Percentiles rank a stretch among this genome's conserved stretches.
phyloP scores from a whole-genome alignment of 2,113 vertebrate species.

The Gopherus evgoodei region DNA sequence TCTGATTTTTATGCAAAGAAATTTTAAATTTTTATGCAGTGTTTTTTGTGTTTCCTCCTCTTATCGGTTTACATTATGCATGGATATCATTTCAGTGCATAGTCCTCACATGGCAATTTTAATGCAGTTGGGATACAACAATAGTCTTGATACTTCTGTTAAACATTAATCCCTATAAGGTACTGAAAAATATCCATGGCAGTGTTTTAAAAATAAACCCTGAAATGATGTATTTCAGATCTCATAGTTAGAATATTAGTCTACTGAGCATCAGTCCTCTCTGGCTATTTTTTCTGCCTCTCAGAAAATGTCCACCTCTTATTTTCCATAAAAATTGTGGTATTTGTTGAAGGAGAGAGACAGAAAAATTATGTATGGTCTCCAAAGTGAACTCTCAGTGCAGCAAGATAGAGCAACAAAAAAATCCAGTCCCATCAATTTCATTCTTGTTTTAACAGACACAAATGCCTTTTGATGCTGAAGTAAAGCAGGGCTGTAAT shows the following conservation, averaged over 20 bases:
- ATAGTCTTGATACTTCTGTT: neutral
- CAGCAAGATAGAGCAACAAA: conserved; percentile 15
- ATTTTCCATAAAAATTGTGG: conserved; percentile 50
- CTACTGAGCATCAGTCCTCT: neutral
- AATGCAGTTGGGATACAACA: neutral
- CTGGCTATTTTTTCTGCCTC: conserved; percentile 9
- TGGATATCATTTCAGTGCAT: neutral
- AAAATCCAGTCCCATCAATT: conserved; percentile 31
- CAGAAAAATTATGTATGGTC: conserved; percentile 30
- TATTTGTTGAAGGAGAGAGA: conserved; percentile 5
- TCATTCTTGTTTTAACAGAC: conserved; percentile 36
- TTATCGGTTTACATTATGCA: too few relatives aligned
- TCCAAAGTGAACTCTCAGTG: conserved; percentile 5
- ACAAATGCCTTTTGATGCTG: conserved; percentile 49
- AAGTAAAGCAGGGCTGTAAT: conserved; percentile 33
- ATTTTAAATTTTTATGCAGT: neutral
- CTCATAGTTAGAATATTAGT: neutral
- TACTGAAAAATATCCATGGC: neutral
- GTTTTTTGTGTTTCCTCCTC: neutral
- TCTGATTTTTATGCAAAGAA: neutral
- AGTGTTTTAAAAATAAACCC: neutral
- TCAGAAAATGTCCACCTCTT: conserved; percentile 42
- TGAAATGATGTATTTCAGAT: neutral
- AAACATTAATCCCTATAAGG: neutral
- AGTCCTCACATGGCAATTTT: neutral